phyloP scores from a whole-genome alignment of 2,113 vertebrate genomes.

The Accipiter cooperii region DNA sequence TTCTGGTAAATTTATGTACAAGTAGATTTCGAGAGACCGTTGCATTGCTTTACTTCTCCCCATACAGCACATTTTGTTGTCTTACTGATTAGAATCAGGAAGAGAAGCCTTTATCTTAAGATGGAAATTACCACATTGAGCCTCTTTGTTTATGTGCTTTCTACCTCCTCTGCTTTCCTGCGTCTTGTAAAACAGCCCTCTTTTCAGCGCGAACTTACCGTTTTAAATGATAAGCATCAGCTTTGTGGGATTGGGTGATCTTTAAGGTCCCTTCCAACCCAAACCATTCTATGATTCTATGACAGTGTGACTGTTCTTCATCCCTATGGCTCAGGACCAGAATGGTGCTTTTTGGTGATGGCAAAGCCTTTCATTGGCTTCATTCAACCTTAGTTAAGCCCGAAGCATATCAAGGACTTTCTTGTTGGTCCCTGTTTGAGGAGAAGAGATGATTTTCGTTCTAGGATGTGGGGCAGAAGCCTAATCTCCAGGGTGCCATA shows the following conservation, averaged over 20 bases:
- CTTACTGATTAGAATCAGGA: not conserved
- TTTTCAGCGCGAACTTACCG: not conserved
- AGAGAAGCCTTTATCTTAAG: not conserved
- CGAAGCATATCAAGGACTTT: not conserved
- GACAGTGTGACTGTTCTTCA: not conserved
- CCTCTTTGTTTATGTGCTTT: not conserved
- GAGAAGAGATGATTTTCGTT: not conserved
- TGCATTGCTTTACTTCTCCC: not conserved
- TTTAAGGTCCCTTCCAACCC: no score
- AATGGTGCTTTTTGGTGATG: not conserved
- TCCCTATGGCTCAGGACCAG: fast-evolving
- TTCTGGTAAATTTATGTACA: not conserved
- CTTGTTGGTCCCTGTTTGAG: not conserved
- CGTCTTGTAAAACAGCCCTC: not conserved
- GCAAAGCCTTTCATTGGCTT: not conserved
- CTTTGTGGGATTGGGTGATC: not conserved
- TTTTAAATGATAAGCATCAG: fast-evolving
- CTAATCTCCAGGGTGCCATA: not conserved
- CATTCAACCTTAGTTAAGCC: not conserved
- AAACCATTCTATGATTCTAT: no score
- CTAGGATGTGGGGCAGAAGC: not conserved
- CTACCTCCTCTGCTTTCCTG: fast-evolving
- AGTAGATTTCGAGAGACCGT: not conserved
- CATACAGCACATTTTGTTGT: not conserved
- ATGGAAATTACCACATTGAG: fast-evolving